These are phyloP conservation scores for Philhelius pedissequus DNA, from an alignment of 2,888 invertebrate genomes.

Conservation along the genomic window DNA sequence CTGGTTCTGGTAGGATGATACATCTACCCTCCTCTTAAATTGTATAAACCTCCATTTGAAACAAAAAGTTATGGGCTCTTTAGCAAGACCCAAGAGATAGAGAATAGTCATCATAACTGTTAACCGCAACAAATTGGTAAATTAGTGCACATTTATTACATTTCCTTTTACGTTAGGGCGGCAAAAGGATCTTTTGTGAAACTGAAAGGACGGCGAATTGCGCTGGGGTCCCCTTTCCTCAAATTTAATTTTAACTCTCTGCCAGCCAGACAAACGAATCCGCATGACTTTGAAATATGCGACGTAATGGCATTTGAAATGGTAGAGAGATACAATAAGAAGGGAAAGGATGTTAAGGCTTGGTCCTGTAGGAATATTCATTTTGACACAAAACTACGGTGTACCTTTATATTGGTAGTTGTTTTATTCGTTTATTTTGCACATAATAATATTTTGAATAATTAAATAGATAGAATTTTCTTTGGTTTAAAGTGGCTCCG, in stretches of 20 bases:
- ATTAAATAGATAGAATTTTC: constrained; percentile 36
- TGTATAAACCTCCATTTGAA: constrained; percentile 42
- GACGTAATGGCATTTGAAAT: constrained; percentile 27
- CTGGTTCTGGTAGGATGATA: not conserved
- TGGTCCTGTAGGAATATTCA: constrained; percentile 4
- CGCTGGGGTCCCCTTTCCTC: constrained; percentile 30
- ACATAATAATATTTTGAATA: constrained; percentile 55
- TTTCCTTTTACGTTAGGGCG: constrained; percentile 55
- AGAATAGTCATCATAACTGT: constrained; percentile 73
- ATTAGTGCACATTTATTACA: constrained; percentile 74
- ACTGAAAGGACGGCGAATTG: constrained; percentile 36
- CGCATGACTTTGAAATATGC: constrained; percentile 70
- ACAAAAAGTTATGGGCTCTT: constrained; percentile 41
- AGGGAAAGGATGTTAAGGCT: not conserved
- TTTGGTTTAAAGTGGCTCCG: constrained; percentile 7
- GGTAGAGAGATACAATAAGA: not conserved
- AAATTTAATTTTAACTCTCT: constrained; percentile 70
- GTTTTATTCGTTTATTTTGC: constrained; percentile 30
- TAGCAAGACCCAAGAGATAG: constrained; percentile 41
- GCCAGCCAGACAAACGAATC: constrained; percentile 70
- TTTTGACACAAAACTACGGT: constrained; percentile 27
- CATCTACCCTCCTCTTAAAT: constrained; percentile 22
- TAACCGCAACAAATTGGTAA: constrained; percentile 76
- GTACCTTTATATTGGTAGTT: constrained; percentile 22
- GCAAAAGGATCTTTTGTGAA: constrained; percentile 24